phyloP scores from a whole-genome alignment of 2,797 vertebrate genomes.

The Etheostoma nigrum region DNA sequence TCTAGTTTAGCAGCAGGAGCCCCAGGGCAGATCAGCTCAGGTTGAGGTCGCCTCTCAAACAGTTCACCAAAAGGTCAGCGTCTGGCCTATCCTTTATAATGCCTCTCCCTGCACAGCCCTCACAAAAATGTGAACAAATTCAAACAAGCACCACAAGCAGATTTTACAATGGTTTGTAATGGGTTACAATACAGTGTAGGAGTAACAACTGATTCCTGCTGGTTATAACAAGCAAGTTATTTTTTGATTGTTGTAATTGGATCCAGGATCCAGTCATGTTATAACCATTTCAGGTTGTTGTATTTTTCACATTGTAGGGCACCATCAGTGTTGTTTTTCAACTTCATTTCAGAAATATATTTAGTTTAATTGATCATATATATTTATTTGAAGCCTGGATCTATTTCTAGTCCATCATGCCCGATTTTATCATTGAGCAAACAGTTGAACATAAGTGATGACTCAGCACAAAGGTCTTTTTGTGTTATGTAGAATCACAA shows the following conservation, averaged over 20 bases:
- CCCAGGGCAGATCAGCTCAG: constrained; percentile 40
- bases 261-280: constrained; percentile 17
- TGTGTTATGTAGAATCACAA: background rate
- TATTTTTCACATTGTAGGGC: background rate
- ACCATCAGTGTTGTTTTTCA: background rate
- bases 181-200: constrained; percentile 28
- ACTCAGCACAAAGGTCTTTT: background rate
- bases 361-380: background rate
- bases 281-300: constrained; percentile 29
- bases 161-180: constrained; percentile 26
- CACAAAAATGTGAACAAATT: constrained; percentile 35
- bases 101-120: constrained; percentile 27
- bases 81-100: constrained; percentile 19
- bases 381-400: background rate
- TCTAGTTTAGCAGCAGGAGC: constrained; percentile 32
- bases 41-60: constrained; percentile 19
- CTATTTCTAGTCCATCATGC: background rate
- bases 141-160: constrained; percentile 37
- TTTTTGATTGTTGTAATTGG: constrained; percentile 18
- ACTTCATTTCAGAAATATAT: background rate
- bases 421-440: constrained; percentile 2
- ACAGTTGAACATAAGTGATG: background rate
- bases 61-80: constrained; percentile 40
- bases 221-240: constrained; percentile 4
- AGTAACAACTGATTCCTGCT: constrained; percentile 39